Evolutionary conservation across 2,797 vertebrate species (phyloP), one percentile per base, ranked within the genome.

Genomic region (Carduelis carduelis): DNA sequence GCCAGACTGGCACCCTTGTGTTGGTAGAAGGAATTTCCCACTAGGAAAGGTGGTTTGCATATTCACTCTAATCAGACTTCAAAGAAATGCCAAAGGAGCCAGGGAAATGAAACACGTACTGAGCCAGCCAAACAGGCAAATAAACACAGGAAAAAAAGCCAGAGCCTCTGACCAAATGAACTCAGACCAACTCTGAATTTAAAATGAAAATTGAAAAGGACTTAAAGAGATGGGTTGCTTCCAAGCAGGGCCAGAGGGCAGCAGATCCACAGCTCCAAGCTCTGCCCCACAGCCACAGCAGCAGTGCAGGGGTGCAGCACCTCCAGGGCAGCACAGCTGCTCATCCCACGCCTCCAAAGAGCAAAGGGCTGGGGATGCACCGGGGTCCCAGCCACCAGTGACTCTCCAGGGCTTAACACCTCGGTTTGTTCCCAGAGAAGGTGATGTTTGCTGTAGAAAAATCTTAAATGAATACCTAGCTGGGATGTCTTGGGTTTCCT

Each of bases 51-150:
- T 7, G 0, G 77, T 82, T 95, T 88, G 66, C 60, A 41, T 84
- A 70, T 84, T 95, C 79, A 17, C 56, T 95, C 14, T 95, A 74
- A 94, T 91, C 87, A 90, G 43, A 93, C 89, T 96, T 96, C 95
- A 96, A 95, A 95, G 94, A 90, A 93, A 93, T 3, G 4, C 66
- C 66, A 79, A 89, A 93, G 91, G 63, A 94, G 34, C 80, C 74
- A 46, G 74, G 81, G 80, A 96, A 96, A 94, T 88, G 80, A 96
- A 95, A 88, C 80, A 61, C 50, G 4, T 34, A 53, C 30, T 17
- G 49, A 94, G 85, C 56, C 85, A 86, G 77, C 52, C 12, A 24
- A 95, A 88, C 0, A 14, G 74, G 43, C 85, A 94, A 84, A 93
- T 39, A 93, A 88, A 89, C 74, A 84, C 37, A 37, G 50, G 43